A percentile compares a stretch with the other conserved stretches of the same genome.
phyloP scores from a whole-genome alignment of 2,113 vertebrate genomes.

The Oxygymnocypris stewartii region DNA sequence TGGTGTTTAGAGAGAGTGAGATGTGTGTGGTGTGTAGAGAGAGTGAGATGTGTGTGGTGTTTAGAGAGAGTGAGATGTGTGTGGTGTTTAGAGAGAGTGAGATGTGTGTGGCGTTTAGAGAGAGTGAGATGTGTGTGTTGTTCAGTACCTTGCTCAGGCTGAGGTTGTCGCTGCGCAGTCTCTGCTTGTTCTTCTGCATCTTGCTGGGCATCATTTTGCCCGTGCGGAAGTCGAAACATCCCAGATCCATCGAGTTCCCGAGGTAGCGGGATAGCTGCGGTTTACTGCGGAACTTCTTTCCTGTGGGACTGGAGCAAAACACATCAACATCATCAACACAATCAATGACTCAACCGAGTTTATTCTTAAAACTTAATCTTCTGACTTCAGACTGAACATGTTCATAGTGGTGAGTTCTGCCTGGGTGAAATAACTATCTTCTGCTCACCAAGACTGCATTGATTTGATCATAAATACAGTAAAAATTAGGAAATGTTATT shows the following conservation, averaged over 20 bases:
- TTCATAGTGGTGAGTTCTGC: too few species aligned
- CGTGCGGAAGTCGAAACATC: constrained; percentile 88
- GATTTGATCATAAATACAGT: too few species aligned
- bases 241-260: constrained; percentile 84
- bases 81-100: not conserved
- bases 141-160: constrained; percentile 78
- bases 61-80: too few species aligned
- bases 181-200: constrained; percentile 88
- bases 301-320: constrained; percentile 79
- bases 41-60: too few species aligned
- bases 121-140: not conserved
- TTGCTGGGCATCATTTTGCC: constrained; percentile 91
- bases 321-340: constrained; percentile 44
- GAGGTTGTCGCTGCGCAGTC: constrained; percentile 81
- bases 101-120: too few species aligned
- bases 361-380: not conserved
- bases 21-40: not conserved
- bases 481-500: too few species aligned
- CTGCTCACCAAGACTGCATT: not conserved
- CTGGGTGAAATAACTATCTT: not conserved
- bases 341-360: not conserved
- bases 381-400: too few species aligned
- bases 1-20: too few species aligned
- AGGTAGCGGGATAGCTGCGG: constrained; percentile 86
- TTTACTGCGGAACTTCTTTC: constrained; percentile 89